Evolutionary conservation across 2,113 vertebrate genomes (phyloP).

Genomic region (Psophia crepitans): DNA sequence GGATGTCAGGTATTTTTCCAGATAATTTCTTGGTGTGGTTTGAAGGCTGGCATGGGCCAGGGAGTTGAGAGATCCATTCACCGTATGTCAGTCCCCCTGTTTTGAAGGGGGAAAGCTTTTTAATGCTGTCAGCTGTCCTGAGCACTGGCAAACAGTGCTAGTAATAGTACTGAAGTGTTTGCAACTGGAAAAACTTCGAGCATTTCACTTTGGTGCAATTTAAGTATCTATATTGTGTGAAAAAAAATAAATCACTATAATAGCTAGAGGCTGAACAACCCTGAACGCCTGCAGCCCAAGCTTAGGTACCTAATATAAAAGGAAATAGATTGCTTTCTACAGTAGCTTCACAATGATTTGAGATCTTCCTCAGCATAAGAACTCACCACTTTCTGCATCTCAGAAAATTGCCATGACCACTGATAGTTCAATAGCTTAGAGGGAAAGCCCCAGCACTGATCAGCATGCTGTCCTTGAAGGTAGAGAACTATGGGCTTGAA

Average conservation of each 20-base stretch:
- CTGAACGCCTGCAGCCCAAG: background rate
- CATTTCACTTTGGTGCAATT: background rate
- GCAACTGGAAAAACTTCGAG: background rate
- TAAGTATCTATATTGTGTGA: background rate
- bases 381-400: background rate
- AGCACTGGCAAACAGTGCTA: background rate
- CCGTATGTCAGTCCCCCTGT: background rate
- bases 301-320: background rate
- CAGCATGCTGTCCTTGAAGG: background rate
- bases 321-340: background rate
- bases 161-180: background rate
- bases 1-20: background rate
- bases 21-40: background rate
- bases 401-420: background rate
- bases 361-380: background rate
- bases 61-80: background rate
- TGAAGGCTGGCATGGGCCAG: background rate
- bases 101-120: background rate
- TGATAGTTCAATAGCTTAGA: background rate
- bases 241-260: accelerated
- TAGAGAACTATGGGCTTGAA: background rate
- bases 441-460: background rate
- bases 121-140: background rate
- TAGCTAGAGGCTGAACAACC: background rate
- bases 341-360: background rate